Evolutionary conservation across 2,888 invertebrate genomes (phyloP).

Genomic region (Meteorus cinctellus): DNA sequence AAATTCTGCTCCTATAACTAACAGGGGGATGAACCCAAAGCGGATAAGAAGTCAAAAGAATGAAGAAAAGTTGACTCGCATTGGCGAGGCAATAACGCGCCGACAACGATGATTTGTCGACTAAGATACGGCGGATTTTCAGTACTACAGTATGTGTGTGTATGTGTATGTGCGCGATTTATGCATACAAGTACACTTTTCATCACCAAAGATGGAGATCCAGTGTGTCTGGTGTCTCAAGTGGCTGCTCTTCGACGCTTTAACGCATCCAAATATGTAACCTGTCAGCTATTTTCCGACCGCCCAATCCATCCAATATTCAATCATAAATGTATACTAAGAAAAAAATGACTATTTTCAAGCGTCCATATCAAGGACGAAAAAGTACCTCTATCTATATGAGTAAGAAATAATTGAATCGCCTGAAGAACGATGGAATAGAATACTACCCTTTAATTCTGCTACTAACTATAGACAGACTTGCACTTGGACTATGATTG

Average conservation of each 20-base stretch:
- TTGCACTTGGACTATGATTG: constrained; percentile 14
- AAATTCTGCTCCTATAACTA: not conserved
- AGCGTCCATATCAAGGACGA: not conserved
- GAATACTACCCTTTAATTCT: constrained; percentile 44
- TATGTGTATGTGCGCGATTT: not conserved
- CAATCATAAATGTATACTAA: not conserved
- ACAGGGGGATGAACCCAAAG: not conserved
- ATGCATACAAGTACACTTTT: constrained; percentile 29
- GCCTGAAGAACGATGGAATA: constrained; percentile 43
- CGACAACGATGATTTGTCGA: constrained; percentile 35
- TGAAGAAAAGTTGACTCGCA: not conserved
- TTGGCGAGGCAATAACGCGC: constrained; percentile 6
- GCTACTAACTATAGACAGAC: not conserved
- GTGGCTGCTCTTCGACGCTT: constrained; percentile 52
- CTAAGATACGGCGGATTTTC: constrained; percentile 43
- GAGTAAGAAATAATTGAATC: constrained; percentile 58
- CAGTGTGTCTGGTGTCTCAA: constrained; percentile 57
- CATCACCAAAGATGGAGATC: constrained; percentile 57
- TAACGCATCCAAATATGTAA: constrained; percentile 7
- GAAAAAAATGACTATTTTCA: not conserved
- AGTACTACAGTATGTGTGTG: constrained; percentile 39
- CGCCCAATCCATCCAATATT: not conserved
- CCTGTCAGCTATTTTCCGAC: constrained; percentile 27
- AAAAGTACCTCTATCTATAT: not conserved
- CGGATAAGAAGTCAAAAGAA: not conserved